A percentile compares a stretch with the other conserved stretches of the same genome.
Evolutionary conservation across 1,140 invertebrate species (phyloP).

Genomic region (Acyrthosiphon pisum): DNA sequence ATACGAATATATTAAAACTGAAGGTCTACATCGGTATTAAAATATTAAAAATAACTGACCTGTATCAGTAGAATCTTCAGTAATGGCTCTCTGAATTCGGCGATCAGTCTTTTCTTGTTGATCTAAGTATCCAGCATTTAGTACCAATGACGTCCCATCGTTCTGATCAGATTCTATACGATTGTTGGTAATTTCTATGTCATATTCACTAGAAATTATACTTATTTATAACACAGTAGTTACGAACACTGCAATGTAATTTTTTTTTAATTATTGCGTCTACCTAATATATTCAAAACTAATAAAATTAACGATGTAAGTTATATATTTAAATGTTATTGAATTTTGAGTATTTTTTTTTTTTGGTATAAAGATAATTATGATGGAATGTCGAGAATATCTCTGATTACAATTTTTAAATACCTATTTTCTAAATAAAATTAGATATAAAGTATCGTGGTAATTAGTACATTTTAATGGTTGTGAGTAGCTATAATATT

Average conservation of each 20-base stretch:
- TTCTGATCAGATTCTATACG: not conserved
- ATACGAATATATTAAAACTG: not conserved
- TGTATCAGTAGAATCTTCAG: constrained; percentile 52
- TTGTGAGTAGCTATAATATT: not conserved
- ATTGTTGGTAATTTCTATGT: not conserved
- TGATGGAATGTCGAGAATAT: not conserved
- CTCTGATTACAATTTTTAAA: not conserved
- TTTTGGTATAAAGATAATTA: not conserved
- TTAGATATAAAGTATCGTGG: not conserved
- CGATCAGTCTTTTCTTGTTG: constrained; percentile 44
- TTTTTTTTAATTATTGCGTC: not conserved
- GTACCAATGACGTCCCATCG: not conserved
- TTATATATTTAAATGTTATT: not conserved
- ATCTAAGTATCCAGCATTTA: constrained; percentile 38
- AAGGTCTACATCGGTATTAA: not conserved
- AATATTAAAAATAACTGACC: constrained; percentile 34
- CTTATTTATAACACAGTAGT: not conserved
- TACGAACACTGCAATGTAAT: not conserved
- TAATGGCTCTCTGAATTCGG: constrained; percentile 36
- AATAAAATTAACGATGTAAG: not conserved
- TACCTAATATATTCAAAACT: not conserved
- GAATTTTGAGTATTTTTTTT: not conserved
- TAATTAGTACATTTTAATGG: too few relatives aligned
- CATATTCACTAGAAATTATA: constrained; percentile 20
- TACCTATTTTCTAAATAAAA: not conserved